phyloP scores from a whole-genome alignment of 2,797 vertebrate genomes.

The Enteromius fasciolatus region DNA sequence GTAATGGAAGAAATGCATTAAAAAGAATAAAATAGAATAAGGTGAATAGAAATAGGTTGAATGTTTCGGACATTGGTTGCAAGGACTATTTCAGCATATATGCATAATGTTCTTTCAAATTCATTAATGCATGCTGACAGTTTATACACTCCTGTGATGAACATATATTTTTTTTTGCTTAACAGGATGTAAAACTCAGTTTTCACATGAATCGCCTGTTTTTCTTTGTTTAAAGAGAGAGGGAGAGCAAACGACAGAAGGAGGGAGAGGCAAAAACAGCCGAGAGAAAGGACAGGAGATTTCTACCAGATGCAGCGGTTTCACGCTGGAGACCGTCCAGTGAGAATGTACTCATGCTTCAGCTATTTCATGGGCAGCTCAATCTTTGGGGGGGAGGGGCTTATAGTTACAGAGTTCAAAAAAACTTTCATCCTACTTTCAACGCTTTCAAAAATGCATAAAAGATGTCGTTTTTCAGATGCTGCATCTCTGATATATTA shows the following conservation, averaged over 20 bases:
- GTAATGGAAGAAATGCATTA: not conserved
- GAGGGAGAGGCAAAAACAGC: conserved; percentile 35
- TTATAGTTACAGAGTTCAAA: conserved; percentile 19
- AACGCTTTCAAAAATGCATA: conserved; percentile 6
- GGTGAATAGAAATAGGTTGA: not conserved
- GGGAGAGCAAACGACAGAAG: conserved; percentile 34
- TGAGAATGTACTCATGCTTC: conserved; percentile 80
- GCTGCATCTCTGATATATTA: not conserved
- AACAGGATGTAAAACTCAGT: conserved; percentile 5
- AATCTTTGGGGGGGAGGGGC: conserved; percentile 49
- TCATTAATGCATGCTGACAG: not conserved
- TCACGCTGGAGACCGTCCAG: conserved; percentile 75
- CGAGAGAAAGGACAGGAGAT: conserved; percentile 63
- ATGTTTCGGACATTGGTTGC: not conserved
- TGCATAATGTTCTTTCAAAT: not conserved
- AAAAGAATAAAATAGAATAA: not conserved
- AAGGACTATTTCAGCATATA: not conserved
- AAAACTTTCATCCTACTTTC: conserved; percentile 39
- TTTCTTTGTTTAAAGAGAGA: conserved; percentile 50
- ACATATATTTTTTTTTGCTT: not conserved
- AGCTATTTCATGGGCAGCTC: conserved; percentile 77
- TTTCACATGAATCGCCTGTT: conserved; percentile 32
- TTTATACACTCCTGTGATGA: not conserved
- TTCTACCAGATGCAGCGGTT: conserved; percentile 78
- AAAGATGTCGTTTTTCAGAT: not conserved